Base-by-base conservation (phyloP, 2,113 vertebrate genomes). In the Pardalotus punctatus region DNA sequence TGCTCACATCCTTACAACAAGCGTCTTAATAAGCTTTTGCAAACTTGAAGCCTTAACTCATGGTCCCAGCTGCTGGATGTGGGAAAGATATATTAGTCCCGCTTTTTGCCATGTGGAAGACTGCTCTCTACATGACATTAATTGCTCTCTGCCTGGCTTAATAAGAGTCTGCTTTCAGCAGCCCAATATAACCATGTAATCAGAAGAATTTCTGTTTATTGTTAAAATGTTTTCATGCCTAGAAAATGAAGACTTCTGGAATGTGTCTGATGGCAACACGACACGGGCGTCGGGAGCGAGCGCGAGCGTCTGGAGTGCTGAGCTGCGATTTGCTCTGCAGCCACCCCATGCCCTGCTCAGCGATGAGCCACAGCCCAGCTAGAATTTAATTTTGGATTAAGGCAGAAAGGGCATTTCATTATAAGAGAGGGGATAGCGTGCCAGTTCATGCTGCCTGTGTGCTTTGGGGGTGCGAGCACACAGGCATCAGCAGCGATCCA, bases 81-180 rank as follows among this genome's bases (percentile, higher is more conserved):
- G 86, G 67, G 42, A 60, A 94, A 93, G 92, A 92, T 81, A 73
- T 58, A 90, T 73, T 65, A 77, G 78, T 42, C 58, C 78, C 73
- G 21, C 54, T 77, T 88, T 82, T 88, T 86, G 94, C 87, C 81
- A 73, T 80, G 91, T 80, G 79, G 82, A 91, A 85, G 79, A 54
- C 93, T 78, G 93, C 64, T 86, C 71, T 80, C 90, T 92, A 70
- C 85, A 83, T 43, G 90, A 93, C 90, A 88, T 92, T 95, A 95
- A 94, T 95, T 90, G 92, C 85, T 95, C 79, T 91, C 81, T 95
- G 90, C 87, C 51, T 86, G 5, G 27, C 67, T 90, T 88, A 93
- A 78, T 94, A 93, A 73, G 87, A 92, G 56, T 77, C 90, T 86
- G 85, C 57, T 94, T 96, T 93, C 94, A 94, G 88, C 94, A 92